Evolutionary conservation across 2,797 vertebrate genomes (phyloP).

Genomic region (Sternotherus odoratus): DNA sequence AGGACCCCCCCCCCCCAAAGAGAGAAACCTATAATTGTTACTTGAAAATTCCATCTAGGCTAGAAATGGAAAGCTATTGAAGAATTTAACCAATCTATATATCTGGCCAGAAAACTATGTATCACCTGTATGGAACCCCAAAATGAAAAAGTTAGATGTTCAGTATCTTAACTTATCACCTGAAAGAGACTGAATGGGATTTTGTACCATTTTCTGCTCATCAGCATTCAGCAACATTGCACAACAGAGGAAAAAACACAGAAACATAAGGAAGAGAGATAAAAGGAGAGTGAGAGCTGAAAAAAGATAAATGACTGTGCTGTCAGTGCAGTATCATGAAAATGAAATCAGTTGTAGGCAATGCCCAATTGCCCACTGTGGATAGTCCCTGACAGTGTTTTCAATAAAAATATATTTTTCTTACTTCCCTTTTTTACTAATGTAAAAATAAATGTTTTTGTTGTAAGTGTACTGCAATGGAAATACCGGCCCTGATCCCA

Average conservation of each 20-base stretch:
- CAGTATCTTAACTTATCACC: constrained; percentile 38
- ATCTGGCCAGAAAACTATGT: neutral
- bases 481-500: constrained; percentile 64
- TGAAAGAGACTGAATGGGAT: constrained; percentile 31
- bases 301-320: constrained; percentile 71
- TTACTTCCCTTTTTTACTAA: constrained; percentile 73
- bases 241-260: constrained; percentile 55
- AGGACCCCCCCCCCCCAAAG: neutral
- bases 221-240: constrained; percentile 68
- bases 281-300: constrained; percentile 66
- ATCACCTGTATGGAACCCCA: neutral
- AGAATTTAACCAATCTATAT: constrained; percentile 2
- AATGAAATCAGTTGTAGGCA: constrained; percentile 69
- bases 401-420: constrained; percentile 75
- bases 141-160: constrained; percentile 25
- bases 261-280: constrained; percentile 64
- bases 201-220: constrained; percentile 64
- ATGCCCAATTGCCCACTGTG: constrained; percentile 43
- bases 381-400: constrained; percentile 64
- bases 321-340: constrained; percentile 70
- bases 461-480: constrained; percentile 72
- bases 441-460: constrained; percentile 74
- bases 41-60: constrained; percentile 34
- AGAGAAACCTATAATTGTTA: neutral
- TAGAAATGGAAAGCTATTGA: neutral